phyloP scores from a whole-genome alignment of 2,113 vertebrate species.

The Thamnaconus septentrionalis region DNA sequence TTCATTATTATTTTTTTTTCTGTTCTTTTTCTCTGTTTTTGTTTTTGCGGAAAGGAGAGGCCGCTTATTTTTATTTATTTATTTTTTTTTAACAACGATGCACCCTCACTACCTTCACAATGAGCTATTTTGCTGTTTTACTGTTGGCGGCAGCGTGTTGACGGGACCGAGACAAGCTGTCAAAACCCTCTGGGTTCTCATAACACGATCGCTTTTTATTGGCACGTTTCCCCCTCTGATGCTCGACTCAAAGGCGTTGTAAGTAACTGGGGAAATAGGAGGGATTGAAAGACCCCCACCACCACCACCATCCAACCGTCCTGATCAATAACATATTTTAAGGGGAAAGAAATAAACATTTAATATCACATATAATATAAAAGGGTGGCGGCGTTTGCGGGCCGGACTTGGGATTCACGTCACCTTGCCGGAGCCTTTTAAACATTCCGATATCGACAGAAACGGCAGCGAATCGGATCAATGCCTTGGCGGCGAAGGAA shows the following conservation, averaged over 20 bases:
- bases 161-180: too few relatives aligned
- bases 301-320: background rate
- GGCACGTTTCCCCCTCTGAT: constrained; percentile 18
- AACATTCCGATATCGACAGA: constrained; percentile 47
- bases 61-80: too few relatives aligned
- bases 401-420: constrained; percentile 5
- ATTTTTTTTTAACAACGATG: too few relatives aligned
- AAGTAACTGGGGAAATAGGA: constrained; percentile 30
- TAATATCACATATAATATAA: constrained; percentile 24
- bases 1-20: too few relatives aligned
- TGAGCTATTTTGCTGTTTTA: too few relatives aligned
- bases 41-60: too few relatives aligned
- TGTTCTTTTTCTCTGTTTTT: too few relatives aligned
- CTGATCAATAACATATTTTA: constrained; percentile 41
- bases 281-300: constrained; percentile 10
- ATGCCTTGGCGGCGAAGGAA: constrained; percentile 36
- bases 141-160: too few relatives aligned
- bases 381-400: constrained; percentile 19
- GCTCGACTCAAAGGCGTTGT: constrained; percentile 34
- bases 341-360: constrained; percentile 4
- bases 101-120: too few relatives aligned
- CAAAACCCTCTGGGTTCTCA: background rate
- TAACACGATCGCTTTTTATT: constrained; percentile 12
- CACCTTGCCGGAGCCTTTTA: constrained; percentile 21
- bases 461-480: constrained; percentile 41